Percentiles rank a stretch among this genome's conserved stretches.
Evolutionary conservation across 2,113 vertebrate genomes (phyloP).

Genomic region (Progne subis): DNA sequence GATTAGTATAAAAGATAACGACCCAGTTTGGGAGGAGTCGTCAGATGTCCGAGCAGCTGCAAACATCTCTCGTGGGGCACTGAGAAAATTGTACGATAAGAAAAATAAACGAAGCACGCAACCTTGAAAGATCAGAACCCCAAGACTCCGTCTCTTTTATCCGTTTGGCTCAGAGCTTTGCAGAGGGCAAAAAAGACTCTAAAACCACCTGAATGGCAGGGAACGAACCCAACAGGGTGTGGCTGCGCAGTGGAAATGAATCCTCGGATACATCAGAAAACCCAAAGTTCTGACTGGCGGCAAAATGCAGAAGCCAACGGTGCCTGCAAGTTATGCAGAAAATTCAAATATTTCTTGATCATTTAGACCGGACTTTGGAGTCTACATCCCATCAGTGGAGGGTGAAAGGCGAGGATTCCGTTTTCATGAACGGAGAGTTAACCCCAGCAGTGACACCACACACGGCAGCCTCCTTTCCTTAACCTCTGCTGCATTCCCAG

Average conservation of each 20-base stretch:
- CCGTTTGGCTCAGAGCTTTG: too few species aligned
- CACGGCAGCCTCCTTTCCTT: neutral
- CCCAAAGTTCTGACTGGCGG: neutral
- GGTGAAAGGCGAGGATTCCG: accelerated
- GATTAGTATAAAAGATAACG: too few species aligned
- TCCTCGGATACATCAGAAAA: accelerated
- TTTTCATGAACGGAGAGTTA: neutral
- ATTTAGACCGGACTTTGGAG: neutral
- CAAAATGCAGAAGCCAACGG: neutral
- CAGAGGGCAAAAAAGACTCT: too few species aligned
- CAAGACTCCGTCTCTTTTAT: too few species aligned
- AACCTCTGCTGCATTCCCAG: neutral
- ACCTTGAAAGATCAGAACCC: too few species aligned
- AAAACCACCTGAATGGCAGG: too few species aligned
- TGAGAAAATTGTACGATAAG: too few species aligned
- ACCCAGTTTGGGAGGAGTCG: too few species aligned
- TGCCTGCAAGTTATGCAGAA: accelerated
- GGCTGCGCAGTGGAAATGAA: neutral
- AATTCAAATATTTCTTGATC: neutral
- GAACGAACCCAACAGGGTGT: too few species aligned
- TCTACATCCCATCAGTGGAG: neutral
- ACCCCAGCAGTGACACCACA: accelerated
- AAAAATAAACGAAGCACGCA: too few species aligned
- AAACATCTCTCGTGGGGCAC: too few species aligned
- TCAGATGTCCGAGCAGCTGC: too few species aligned